phyloP scores from a whole-genome alignment of 1,140 invertebrate genomes.

The Pygmarrhopalites habei region DNA sequence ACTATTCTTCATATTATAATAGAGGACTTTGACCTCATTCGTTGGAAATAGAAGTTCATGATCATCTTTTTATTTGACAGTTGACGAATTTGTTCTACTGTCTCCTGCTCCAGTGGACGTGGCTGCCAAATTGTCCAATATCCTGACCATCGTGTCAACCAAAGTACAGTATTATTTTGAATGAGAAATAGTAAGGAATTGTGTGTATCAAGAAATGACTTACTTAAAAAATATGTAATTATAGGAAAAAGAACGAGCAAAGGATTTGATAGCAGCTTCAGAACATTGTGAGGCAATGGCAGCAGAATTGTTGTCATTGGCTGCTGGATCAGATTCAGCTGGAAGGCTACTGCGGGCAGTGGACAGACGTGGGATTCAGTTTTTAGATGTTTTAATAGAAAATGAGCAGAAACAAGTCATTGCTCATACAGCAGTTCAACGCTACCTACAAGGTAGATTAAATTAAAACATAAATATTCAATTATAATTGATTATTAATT shows the following conservation, averaged over 20 bases:
- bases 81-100: conserved; percentile 92
- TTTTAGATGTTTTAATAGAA: conserved; percentile 95
- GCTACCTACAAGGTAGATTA: conserved; percentile 81
- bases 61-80: no score
- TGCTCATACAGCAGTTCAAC: conserved; percentile 78
- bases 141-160: conserved; percentile 76
- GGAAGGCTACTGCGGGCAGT: conserved; percentile 83
- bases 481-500: no score
- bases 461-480: no score
- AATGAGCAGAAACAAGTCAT: conserved; percentile 97
- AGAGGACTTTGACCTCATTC: no score
- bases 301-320: conserved; percentile 86
- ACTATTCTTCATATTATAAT: no score
- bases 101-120: conserved; percentile 96
- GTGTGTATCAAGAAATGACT: not conserved
- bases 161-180: conserved; percentile 59
- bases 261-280: conserved; percentile 88
- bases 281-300: conserved; percentile 86
- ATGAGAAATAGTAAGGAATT: not conserved
- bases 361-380: conserved; percentile 84
- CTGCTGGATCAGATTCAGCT: conserved; percentile 86
- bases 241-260: conserved; percentile 91
- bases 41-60: no score
- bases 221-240: no score
- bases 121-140: conserved; percentile 91